phyloP scores from a whole-genome alignment of 2,113 vertebrate species.

The Beaufortia kweichowensis region DNA sequence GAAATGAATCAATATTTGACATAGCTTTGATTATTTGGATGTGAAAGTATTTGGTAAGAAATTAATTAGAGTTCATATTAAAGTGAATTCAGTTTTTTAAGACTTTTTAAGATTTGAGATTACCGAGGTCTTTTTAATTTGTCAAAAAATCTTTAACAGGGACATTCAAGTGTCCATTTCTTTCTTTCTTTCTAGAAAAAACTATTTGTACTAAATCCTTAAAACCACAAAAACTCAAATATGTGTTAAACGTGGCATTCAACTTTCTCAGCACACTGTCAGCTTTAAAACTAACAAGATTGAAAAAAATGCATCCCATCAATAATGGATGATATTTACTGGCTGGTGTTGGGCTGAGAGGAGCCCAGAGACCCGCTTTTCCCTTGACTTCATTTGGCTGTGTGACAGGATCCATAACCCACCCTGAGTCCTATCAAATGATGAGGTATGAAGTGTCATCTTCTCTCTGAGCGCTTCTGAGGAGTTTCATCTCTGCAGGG shows the following conservation, averaged over 20 bases:
- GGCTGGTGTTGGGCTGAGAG: constrained; percentile 44
- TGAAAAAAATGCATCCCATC: constrained; percentile 44
- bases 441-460: constrained; percentile 59
- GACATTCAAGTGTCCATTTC: too few relatives aligned
- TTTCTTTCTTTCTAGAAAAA: too few relatives aligned
- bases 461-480: constrained; percentile 50
- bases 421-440: constrained; percentile 57
- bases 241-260: neutral
- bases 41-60: too few relatives aligned
- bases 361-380: constrained; percentile 47
- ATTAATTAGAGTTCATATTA: too few relatives aligned
- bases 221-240: constrained; percentile 2
- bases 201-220: neutral
- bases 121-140: too few relatives aligned
- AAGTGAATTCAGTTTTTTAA: too few relatives aligned
- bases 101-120: too few relatives aligned
- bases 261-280: constrained; percentile 33
- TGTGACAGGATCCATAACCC: constrained; percentile 62
- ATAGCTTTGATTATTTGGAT: too few relatives aligned
- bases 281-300: constrained; percentile 49
- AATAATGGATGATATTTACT: constrained; percentile 61
- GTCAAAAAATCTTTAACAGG: too few relatives aligned
- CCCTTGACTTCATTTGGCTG: constrained; percentile 53
- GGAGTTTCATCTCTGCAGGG: constrained; percentile 59
- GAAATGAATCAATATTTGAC: too few relatives aligned